These are phyloP conservation scores for Littorina saxatilis DNA, from an alignment of 1,140 invertebrate genomes.

Conservation along the genomic window DNA sequence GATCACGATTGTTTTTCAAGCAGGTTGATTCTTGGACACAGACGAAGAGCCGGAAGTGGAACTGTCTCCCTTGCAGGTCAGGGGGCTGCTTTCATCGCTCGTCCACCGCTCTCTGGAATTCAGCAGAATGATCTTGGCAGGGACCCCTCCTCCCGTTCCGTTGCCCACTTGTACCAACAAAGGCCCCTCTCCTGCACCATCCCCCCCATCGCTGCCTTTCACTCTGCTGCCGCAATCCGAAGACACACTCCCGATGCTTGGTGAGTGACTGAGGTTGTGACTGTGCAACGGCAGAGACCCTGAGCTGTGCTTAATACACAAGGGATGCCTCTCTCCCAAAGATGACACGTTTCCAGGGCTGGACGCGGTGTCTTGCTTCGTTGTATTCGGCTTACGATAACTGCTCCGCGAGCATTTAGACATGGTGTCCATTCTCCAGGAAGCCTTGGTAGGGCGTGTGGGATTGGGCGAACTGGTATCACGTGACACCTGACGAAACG, in stretches of 20 bases:
- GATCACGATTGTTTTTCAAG: background rate
- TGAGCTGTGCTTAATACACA: background rate
- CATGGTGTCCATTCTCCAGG: background rate
- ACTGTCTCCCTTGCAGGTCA: background rate
- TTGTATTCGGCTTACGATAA: background rate
- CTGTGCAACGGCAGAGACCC: background rate
- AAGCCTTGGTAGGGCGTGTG: background rate
- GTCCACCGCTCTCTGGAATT: background rate
- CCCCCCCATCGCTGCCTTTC: background rate
- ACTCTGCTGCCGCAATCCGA: background rate
- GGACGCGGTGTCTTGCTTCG: background rate
- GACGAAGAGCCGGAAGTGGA: background rate
- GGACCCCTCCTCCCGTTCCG: conserved; percentile 11
- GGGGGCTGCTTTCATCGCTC: background rate
- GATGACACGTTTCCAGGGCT: background rate
- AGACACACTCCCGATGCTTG: background rate
- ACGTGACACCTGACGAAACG: conserved; percentile 26
- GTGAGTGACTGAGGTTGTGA: background rate
- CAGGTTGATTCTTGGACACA: too few species aligned
- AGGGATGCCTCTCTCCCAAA: background rate
- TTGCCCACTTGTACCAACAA: background rate
- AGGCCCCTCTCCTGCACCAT: background rate
- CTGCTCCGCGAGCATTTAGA: background rate
- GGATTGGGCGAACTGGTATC: conserved; percentile 14
- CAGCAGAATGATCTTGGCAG: conserved; percentile 17